Conservation (phyloP, 53 echinoderm and acorn worm species). For the Hippasteria phrygiana region DNA sequence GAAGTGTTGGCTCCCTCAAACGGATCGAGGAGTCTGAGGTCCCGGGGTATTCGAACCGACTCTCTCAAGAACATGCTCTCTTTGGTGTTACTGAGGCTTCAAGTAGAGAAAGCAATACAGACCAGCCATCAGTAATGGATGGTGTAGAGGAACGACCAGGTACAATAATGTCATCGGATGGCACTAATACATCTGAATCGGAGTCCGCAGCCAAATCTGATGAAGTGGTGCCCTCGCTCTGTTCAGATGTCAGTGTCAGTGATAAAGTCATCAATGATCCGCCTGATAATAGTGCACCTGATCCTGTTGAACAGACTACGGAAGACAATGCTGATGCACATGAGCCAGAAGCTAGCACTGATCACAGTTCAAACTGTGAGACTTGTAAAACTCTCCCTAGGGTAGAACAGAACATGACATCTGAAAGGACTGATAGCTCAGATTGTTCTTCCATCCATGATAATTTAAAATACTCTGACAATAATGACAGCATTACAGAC, state of each 20-base stretch:
- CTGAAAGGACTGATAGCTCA: slow-evolving; percentile 4
- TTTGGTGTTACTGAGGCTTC: background rate
- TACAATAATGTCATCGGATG: background rate
- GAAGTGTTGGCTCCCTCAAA: slow-evolving; percentile 74
- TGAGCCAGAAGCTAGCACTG: background rate
- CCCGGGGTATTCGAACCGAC: slow-evolving; percentile 7
- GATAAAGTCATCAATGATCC: background rate
- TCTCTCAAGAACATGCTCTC: background rate
- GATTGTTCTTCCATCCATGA: background rate
- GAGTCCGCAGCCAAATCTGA: background rate
- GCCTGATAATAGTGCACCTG: background rate
- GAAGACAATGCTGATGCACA: background rate
- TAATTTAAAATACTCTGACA: background rate
- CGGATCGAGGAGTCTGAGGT: slow-evolving; percentile 77
- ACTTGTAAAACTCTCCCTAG: background rate
- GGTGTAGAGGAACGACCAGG: background rate
- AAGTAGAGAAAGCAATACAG: background rate
- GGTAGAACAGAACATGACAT: background rate
- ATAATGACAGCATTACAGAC: background rate
- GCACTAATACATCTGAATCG: too few relatives aligned
- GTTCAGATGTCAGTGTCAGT: background rate
- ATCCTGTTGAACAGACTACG: background rate
- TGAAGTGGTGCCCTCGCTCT: background rate
- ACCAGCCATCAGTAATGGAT: background rate
- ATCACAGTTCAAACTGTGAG: background rate